Percentiles rank a stretch among this genome's conserved stretches.
phyloP scores from a whole-genome alignment of 2,888 invertebrate genomes.

The Eucera pruinosa region DNA sequence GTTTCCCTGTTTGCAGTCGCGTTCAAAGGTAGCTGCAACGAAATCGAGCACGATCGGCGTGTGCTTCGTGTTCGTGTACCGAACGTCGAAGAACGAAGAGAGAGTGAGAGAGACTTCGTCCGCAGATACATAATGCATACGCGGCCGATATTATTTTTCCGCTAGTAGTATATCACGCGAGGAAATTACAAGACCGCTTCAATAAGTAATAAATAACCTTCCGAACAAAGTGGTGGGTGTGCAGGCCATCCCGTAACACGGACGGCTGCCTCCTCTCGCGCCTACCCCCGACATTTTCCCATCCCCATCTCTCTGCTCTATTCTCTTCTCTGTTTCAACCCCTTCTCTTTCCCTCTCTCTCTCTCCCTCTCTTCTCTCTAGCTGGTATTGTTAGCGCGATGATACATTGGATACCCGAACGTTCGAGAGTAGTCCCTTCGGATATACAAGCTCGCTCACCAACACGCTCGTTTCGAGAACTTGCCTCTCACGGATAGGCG shows the following conservation, averaged over 20 bases:
- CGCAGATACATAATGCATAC: constrained; percentile 74
- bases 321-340: too few relatives aligned
- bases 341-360: background rate
- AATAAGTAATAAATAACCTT: constrained; percentile 80
- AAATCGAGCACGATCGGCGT: constrained; percentile 43
- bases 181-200: constrained; percentile 79
- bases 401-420: constrained; percentile 69
- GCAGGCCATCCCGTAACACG: constrained; percentile 53
- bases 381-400: constrained; percentile 68
- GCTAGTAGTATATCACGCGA: constrained; percentile 74
- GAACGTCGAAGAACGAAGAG: constrained; percentile 5
- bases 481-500: constrained; percentile 11
- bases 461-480: constrained; percentile 3
- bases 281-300: constrained; percentile 20
- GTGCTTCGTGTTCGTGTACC: constrained; percentile 30
- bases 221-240: constrained; percentile 68
- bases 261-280: constrained; percentile 21
- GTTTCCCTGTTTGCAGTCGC: constrained; percentile 16
- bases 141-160: constrained; percentile 77
- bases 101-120: constrained; percentile 4
- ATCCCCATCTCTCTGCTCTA: too few relatives aligned
- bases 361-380: constrained; percentile 32
- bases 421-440: constrained; percentile 51
- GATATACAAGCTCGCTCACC: constrained; percentile 45
- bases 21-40: constrained; percentile 24